Conservation (phyloP, 2,113 vertebrate genomes). For the Jaculus jaculus region DNA sequence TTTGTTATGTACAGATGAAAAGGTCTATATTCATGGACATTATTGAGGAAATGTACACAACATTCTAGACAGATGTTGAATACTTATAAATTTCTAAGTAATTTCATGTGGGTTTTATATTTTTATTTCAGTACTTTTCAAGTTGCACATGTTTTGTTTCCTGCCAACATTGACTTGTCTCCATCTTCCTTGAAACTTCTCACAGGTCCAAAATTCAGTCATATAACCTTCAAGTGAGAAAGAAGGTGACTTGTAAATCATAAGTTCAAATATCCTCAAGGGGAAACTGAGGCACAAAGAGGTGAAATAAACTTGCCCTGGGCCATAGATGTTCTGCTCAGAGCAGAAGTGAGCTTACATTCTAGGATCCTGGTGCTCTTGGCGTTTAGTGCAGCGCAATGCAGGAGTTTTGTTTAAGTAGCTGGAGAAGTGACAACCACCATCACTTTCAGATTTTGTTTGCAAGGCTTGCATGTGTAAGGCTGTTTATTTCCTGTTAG, state of each 20-base stretch:
- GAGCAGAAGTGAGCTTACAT: background rate
- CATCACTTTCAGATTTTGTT: slow-evolving; percentile 42
- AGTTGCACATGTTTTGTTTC: slow-evolving; percentile 5
- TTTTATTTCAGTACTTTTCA: slow-evolving; percentile 35
- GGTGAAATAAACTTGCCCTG: background rate
- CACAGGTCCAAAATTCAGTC: background rate
- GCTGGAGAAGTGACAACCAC: slow-evolving; percentile 26
- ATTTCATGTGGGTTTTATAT: slow-evolving; percentile 38
- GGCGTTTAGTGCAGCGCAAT: background rate
- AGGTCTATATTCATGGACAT: background rate
- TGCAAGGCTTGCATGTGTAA: slow-evolving; percentile 39
- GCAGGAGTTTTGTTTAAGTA: slow-evolving; percentile 22
- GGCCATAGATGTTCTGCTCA: background rate
- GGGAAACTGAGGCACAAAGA: background rate
- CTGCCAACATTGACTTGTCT: slow-evolving; percentile 13
- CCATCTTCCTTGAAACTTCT: background rate
- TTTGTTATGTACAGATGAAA: slow-evolving; percentile 27
- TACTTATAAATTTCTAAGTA: slow-evolving; percentile 46
- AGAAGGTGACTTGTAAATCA: background rate
- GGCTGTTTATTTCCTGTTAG: slow-evolving; percentile 57
- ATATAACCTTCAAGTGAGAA: background rate
- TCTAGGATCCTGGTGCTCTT: background rate
- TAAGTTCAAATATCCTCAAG: background rate
- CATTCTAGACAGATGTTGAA: slow-evolving; percentile 28
- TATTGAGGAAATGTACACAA: background rate